Evolutionary conservation across 2,113 vertebrate species (phyloP), one percentile per base, ranked within the genome.

Genomic region (Tupaia chinensis): DNA sequence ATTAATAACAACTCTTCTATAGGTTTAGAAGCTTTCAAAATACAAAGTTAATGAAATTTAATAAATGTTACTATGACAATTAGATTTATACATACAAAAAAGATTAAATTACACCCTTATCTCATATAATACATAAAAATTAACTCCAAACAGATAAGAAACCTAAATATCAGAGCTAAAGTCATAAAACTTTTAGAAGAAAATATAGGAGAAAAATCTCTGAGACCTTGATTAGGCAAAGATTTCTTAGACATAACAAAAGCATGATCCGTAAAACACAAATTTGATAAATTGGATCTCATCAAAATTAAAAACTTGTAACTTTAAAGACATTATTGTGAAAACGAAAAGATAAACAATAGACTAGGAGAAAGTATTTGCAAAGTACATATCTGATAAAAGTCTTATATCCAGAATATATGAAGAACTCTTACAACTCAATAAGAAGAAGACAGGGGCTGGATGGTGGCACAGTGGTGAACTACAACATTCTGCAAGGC

Each of bases 21-120:
- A 90, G 44, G 70, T 87, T 80, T 92, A 25, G 84, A 95, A 83
- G 63, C 87, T 95, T 94, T 94, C 60, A 87, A 95, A 92, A 83
- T 74, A 61, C 76, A 66, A 86, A 20, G 16, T 84, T 65, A 13
- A 14, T 76, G 76, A 81, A 63, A 60, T 77, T 76, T 53, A 81
- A 82, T 20, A 93, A 82, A 70, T 54, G 17, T 11, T 95, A 27
- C 80, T 84, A 29, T 19, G 77, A 73, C 60, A 90, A 53, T 61
- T 77, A 13, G 58, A 27, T 66, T 80, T 60, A n/a, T 10, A 96
- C 23, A 61, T 66, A 14, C 8, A 54, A 74, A 94, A 72, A 83
- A 87, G 60, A 83, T 70, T 61, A 93, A 89, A 84, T 68, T 65
- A 86, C 66, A 89, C 29, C 17, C 27, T 93, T 94, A 70, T 5